A percentile compares a stretch with the other conserved stretches of the same genome.
These are phyloP conservation scores for Drosophila nasuta DNA, from an alignment of 1,140 invertebrate species.

Conservation along the genomic window DNA sequence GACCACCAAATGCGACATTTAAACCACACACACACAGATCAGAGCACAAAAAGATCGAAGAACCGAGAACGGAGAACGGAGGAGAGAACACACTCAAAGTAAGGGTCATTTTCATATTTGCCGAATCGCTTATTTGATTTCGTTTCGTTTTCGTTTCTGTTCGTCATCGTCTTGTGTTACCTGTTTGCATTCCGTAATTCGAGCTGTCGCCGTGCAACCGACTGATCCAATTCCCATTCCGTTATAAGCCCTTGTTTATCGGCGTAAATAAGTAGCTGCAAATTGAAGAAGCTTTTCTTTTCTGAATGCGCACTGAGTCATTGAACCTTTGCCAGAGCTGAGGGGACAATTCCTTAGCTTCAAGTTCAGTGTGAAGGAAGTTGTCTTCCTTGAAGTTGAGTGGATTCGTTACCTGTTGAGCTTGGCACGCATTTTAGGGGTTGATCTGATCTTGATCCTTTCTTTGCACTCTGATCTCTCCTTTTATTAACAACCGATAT, in stretches of 20 bases:
- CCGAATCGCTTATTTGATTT: conserved; percentile 26
- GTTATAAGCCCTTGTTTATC: conserved; percentile 27
- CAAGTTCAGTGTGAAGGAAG: background rate
- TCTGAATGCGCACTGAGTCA: background rate
- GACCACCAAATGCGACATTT: conserved; percentile 67
- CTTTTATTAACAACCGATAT: too few relatives aligned
- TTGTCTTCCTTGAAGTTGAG: conserved; percentile 1
- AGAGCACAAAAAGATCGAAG: background rate
- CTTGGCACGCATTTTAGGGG: background rate
- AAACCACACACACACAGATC: conserved; percentile 37
- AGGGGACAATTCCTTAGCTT: background rate
- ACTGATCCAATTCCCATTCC: conserved; percentile 36
- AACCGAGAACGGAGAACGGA: background rate
- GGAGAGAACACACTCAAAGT: background rate
- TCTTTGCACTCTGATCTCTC: too few relatives aligned
- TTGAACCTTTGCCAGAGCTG: background rate
- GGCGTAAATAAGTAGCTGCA: conserved; percentile 14
- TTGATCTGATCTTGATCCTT: background rate
- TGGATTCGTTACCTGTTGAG: conserved; percentile 3
- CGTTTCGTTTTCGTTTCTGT: conserved; percentile 3
- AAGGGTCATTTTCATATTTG: conserved; percentile 30
- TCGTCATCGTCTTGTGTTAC: conserved; percentile 44
- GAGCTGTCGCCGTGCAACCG: conserved; percentile 48
- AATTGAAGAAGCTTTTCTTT: conserved; percentile 1
- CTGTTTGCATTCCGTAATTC: conserved; percentile 35